A percentile compares a stretch with the other conserved stretches of the same genome.
Evolutionary conservation across 2,797 vertebrate genomes (phyloP).

Genomic region (Neosilurus hyrtlii): DNA sequence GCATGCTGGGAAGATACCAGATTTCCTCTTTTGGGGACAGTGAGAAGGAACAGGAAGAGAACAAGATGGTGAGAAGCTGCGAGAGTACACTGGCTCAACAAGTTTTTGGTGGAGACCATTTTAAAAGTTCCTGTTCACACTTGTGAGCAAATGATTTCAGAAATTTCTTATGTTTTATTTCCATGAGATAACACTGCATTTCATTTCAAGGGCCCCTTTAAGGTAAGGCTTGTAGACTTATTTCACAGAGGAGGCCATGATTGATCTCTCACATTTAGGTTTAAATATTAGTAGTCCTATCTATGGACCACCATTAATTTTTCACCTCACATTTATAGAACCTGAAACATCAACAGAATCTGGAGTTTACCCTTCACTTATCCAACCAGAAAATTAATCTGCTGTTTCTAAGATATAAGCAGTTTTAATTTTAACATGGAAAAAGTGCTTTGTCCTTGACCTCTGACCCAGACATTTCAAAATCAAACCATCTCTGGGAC

Average conservation of each 20-base stretch:
- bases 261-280: neutral
- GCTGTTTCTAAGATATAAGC: too few species aligned
- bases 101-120: neutral
- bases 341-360: neutral
- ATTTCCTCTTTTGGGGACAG: conserved; percentile 75
- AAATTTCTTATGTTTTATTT: too few species aligned
- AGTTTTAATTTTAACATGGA: too few species aligned
- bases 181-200: too few species aligned
- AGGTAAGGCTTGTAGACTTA: too few species aligned
- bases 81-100: neutral
- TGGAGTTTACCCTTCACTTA: neutral
- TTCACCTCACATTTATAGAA: neutral
- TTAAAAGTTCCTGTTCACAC: neutral
- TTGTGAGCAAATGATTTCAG: too few species aligned
- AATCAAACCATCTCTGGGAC: too few species aligned
- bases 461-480: too few species aligned
- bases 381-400: too few species aligned
- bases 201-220: too few species aligned
- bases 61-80: neutral
- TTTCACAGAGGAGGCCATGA: neutral
- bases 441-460: too few species aligned
- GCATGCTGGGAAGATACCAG: conserved; percentile 66
- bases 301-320: neutral
- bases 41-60: neutral
- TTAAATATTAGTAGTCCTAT: neutral